A percentile compares a stretch with the other conserved stretches of the same genome.
Conservation (phyloP, 1,140 invertebrate genomes). For the Archivesica marissinica region DNA sequence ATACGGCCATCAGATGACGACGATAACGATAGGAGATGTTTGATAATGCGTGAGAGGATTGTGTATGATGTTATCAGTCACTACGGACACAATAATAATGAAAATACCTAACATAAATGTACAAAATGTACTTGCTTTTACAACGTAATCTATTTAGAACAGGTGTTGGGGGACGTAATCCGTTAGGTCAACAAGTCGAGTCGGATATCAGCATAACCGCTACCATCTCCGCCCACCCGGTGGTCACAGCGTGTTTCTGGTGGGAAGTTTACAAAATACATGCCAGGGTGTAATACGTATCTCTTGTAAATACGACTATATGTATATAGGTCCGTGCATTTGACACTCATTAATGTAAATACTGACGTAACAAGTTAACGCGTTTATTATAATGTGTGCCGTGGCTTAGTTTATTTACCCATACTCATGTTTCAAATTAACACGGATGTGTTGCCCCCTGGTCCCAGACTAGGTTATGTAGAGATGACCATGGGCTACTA, state of each 20-base stretch:
- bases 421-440: slow-evolving; percentile 20
- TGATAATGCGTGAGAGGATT: slow-evolving; percentile 21
- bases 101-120: not conserved
- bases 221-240: not conserved
- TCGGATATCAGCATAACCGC: no score
- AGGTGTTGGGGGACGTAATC: not conserved
- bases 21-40: slow-evolving; percentile 13
- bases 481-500: not conserved
- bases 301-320: slow-evolving; percentile 25
- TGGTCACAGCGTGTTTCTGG: not conserved
- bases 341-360: slow-evolving; percentile 22
- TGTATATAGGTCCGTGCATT: not conserved
- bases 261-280: slow-evolving; percentile 7
- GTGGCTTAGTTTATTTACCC: not conserved
- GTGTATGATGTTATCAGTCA: not conserved
- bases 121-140: not conserved
- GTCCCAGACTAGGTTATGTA: not conserved
- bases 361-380: not conserved
- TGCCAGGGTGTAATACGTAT: slow-evolving; percentile 6
- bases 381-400: not conserved
- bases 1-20: not conserved
- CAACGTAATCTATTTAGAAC: slow-evolving; percentile 4
- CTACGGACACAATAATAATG: not conserved
- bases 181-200: not conserved
- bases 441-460: not conserved